A percentile compares a stretch with the other conserved stretches of the same genome.
Conservation (phyloP, 2,888 invertebrate genomes). For the Zhengitettix transpicula region DNA sequence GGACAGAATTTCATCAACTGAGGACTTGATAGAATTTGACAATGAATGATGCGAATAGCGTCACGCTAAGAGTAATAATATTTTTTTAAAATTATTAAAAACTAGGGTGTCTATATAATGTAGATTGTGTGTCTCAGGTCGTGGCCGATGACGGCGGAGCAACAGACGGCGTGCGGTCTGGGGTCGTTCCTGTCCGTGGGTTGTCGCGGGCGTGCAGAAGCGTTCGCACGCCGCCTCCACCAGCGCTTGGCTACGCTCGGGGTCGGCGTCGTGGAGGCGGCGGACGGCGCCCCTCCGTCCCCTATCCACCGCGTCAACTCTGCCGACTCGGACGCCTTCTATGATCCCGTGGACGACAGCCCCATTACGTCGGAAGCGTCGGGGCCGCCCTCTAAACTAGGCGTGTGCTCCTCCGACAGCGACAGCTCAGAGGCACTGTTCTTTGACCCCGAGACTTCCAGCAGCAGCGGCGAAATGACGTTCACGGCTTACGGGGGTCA, state of each 20-base stretch:
- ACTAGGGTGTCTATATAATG: too few relatives aligned
- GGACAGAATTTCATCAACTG: too few relatives aligned
- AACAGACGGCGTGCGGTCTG: slow-evolving; percentile 43
- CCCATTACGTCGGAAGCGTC: slow-evolving; percentile 22
- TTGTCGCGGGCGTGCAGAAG: slow-evolving; percentile 63
- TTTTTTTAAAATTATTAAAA: too few relatives aligned
- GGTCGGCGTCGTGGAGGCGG: slow-evolving; percentile 19
- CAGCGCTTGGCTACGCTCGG: slow-evolving; percentile 56
- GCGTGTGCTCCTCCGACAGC: slow-evolving; percentile 22
- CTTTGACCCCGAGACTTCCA: background rate
- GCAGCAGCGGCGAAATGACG: background rate
- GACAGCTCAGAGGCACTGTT: slow-evolving; percentile 26
- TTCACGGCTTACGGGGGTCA: background rate
- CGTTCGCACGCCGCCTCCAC: slow-evolving; percentile 62
- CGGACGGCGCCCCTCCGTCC: slow-evolving; percentile 25
- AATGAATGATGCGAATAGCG: too few relatives aligned
- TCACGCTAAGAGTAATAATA: too few relatives aligned
- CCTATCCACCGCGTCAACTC: background rate
- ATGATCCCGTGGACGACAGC: slow-evolving; percentile 20
- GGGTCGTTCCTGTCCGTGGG: slow-evolving; percentile 57
- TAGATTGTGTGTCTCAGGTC: background rate
- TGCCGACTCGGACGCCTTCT: background rate
- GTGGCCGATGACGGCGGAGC: slow-evolving; percentile 16
- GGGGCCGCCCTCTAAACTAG: slow-evolving; percentile 10
- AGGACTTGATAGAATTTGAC: too few relatives aligned